Conservation (phyloP, 2,888 invertebrate species). For the Pristionchus arcanus region DNA sequence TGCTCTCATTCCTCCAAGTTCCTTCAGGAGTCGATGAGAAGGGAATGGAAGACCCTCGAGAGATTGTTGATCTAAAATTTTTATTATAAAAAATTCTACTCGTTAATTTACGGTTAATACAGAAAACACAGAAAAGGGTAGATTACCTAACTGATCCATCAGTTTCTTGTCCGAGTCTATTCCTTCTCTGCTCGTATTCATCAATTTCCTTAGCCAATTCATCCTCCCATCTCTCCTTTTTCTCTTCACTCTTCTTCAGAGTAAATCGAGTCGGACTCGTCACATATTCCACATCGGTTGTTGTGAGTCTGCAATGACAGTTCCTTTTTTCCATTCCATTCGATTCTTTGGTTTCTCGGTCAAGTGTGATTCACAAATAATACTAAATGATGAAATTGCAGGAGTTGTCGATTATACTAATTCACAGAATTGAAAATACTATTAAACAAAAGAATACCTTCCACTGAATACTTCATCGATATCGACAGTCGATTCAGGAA, state of each 20-base stretch:
- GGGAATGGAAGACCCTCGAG: slow-evolving; percentile 2
- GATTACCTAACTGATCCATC: slow-evolving; percentile 30
- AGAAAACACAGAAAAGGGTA: neutral
- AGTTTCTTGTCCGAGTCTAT: slow-evolving; percentile 23
- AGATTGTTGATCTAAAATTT: slow-evolving; percentile 17
- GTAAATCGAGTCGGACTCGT: neutral
- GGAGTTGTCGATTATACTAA: too few relatives aligned
- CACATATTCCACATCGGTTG: neutral
- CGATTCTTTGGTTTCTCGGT: neutral
- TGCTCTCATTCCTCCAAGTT: slow-evolving; percentile 41
- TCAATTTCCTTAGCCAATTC: slow-evolving; percentile 20
- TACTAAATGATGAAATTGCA: neutral
- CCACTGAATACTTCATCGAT: slow-evolving; percentile 54
- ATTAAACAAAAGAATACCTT: neutral
- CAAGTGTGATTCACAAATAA: neutral
- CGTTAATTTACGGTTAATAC: neutral
- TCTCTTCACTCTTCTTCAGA: neutral
- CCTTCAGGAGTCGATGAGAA: slow-evolving; percentile 39
- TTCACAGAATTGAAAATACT: neutral
- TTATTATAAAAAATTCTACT: neutral
- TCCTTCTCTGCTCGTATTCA: slow-evolving; percentile 48
- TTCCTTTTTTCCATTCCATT: neutral
- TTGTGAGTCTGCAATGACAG: neutral
- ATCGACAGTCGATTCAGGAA: slow-evolving; percentile 21
- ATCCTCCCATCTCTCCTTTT: slow-evolving; percentile 51